Conservation (phyloP, 1,140 invertebrate genomes). For the Cotesia vestalis region DNA sequence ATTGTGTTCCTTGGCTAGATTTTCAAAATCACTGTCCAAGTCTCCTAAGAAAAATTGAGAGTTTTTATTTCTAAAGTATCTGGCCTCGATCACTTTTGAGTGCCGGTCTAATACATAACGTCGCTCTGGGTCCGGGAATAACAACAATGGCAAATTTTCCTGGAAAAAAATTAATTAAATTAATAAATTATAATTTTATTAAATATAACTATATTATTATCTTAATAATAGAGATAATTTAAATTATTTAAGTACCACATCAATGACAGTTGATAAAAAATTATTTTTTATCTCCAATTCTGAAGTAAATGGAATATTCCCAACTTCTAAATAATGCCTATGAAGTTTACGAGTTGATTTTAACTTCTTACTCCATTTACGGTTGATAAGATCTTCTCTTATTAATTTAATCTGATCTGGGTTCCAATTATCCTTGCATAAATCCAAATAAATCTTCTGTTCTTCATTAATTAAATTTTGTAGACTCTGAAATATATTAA, state of each 20-base stretch:
- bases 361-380: constrained; percentile 45
- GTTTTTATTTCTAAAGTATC: constrained; percentile 24
- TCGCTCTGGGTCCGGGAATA: constrained; percentile 33
- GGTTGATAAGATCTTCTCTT: constrained; percentile 40
- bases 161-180: constrained; percentile 33
- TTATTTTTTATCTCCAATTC: constrained; percentile 40
- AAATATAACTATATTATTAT: neutral
- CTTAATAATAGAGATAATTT: neutral
- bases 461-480: constrained; percentile 43
- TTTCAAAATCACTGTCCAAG: constrained; percentile 58
- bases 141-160: constrained; percentile 38
- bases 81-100: constrained; percentile 15
- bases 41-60: constrained; percentile 48
- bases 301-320: constrained; percentile 42
- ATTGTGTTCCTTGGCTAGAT: constrained; percentile 50
- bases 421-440: constrained; percentile 45
- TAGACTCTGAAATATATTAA: constrained; percentile 40
- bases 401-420: constrained; percentile 20
- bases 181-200: constrained; percentile 7
- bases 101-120: constrained; percentile 19
- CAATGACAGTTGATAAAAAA: constrained; percentile 38
- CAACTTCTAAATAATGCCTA: constrained; percentile 48
- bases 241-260: constrained; percentile 36
- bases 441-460: constrained; percentile 46
- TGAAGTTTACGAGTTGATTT: constrained; percentile 40